Evolutionary conservation across 2,888 invertebrate species (phyloP).

Genomic region (Tinea trinotella): DNA sequence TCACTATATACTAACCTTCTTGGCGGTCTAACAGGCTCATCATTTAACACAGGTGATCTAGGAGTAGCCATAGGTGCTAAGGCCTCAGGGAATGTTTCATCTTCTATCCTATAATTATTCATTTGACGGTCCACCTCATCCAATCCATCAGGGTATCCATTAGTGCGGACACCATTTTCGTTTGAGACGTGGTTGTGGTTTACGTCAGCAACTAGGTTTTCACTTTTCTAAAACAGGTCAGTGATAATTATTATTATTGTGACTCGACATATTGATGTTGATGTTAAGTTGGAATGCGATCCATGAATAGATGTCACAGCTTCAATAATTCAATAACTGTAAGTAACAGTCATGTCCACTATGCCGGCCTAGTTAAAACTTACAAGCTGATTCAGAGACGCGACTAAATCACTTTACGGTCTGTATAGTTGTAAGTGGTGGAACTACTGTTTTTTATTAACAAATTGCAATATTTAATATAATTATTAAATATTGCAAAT

Average conservation of each 20-base stretch:
- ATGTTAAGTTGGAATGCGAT: too few species aligned
- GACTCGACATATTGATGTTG: too few species aligned
- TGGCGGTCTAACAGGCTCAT: constrained; percentile 8
- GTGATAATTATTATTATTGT: background rate
- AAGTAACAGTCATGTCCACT: too few species aligned
- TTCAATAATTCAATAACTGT: too few species aligned
- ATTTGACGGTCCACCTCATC: constrained; percentile 43
- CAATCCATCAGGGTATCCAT: constrained; percentile 16
- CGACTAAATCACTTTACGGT: too few species aligned
- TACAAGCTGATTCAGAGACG: too few species aligned
- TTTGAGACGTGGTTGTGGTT: constrained; percentile 60
- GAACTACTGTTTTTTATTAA: too few species aligned
- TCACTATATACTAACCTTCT: constrained; percentile 21
- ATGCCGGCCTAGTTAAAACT: too few species aligned
- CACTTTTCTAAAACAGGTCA: constrained; percentile 37
- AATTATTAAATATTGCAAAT: too few species aligned
- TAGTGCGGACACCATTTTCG: constrained; percentile 28
- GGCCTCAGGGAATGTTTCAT: constrained; percentile 61
- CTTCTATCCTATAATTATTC: constrained; percentile 46
- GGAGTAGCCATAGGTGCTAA: constrained; percentile 52
- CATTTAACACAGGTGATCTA: constrained; percentile 23
- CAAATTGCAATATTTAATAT: too few species aligned
- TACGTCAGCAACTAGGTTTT: constrained; percentile 43
- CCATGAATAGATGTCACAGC: too few species aligned
- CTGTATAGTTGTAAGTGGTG: too few species aligned